Evolutionary conservation across 1,140 invertebrate genomes (phyloP), one percentile per base, ranked within the genome.

Genomic region (Penaeus vannamei): DNA sequence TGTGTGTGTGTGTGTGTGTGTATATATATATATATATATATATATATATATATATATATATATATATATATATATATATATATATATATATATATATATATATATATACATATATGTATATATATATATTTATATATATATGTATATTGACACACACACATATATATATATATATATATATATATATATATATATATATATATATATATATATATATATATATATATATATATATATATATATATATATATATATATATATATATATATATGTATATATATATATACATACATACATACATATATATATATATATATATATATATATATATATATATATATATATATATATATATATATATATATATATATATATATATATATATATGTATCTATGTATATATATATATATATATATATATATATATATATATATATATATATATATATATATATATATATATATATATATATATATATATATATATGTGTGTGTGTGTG

Each of bases 301-400:
- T 72, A 72, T 72, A 72, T 72, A 72, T 72, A 72, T 72, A 72
- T n/a, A 26, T 72, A 72, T 23, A 72, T n/a, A 19, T 72, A n/a
- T 19, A 29, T 69, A 69, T 20, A 20, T 26, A 66, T 66, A 66
- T 66, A 66, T 66, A 19, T 66, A 66, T 66, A 66, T 66, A 66
- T 66, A 66, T 66, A 66, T 66, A 66, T 66, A 66, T 66, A 66
- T 66, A 66, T 66, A 66, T 66, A 66, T 66, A 66, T 66, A 66
- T 66, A 66, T 66, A 66, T 66, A 66, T 66, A 66, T 66, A 66
- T 66, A 66, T 19, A 66, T 66, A 66, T 66, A 66, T 66, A 66
- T 19, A 66, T 66, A 66, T 66, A 66, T 66, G 19, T 66, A 66
- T 66, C 19, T 36, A 5, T 36, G 36, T 36, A 36, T 36, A 5